Percentiles rank a stretch among this genome's conserved stretches.
Conservation (phyloP, 1,140 invertebrate genomes). For the Neodiprion lecontei region DNA sequence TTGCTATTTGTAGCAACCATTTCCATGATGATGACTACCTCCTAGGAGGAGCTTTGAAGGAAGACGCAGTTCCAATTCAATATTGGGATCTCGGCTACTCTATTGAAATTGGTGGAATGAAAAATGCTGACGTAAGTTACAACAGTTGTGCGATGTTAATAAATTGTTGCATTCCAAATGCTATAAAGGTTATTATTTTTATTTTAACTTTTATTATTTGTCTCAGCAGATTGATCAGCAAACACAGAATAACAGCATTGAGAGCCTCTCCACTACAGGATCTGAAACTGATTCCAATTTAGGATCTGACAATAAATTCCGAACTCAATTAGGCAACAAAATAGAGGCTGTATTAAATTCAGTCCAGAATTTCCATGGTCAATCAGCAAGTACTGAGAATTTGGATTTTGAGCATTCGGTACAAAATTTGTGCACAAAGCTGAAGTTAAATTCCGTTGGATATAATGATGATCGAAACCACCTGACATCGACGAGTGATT, state of each 20-base stretch:
- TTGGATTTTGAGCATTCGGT: constrained; percentile 5
- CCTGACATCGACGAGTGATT: background rate
- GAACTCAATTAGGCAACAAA: background rate
- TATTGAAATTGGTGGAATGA: background rate
- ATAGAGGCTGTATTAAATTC: background rate
- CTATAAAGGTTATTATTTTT: background rate
- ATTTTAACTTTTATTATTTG: background rate
- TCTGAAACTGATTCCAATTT: background rate
- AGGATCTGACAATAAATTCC: background rate
- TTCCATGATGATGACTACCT: constrained; percentile 29
- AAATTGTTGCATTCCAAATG: background rate
- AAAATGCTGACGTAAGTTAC: background rate
- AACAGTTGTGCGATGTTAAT: background rate
- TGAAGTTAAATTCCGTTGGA: background rate
- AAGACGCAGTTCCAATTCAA: constrained; percentile 29
- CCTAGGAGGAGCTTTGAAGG: constrained; percentile 27
- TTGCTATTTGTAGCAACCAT: constrained; percentile 31
- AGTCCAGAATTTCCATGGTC: background rate
- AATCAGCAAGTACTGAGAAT: background rate
- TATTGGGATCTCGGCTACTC: constrained; percentile 22
- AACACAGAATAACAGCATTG: background rate
- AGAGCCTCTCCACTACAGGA: background rate
- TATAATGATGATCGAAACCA: background rate
- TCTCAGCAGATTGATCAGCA: background rate
- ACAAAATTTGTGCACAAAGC: constrained; percentile 15